These are phyloP conservation scores for Crossocerus cetratus DNA, from an alignment of 2,888 invertebrate species.

Conservation along the genomic window DNA sequence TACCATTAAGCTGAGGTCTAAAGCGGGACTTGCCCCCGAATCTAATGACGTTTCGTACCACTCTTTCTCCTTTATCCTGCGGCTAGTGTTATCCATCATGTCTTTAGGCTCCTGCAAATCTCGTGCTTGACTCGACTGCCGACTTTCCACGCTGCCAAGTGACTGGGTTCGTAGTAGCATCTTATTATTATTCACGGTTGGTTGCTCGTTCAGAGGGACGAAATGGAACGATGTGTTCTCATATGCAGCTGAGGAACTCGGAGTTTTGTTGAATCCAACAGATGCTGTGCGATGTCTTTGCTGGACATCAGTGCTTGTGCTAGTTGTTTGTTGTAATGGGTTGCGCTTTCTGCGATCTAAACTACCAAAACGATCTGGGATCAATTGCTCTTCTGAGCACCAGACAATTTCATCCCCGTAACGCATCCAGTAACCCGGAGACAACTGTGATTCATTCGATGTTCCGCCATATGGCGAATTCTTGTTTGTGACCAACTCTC, in stretches of 20 bases:
- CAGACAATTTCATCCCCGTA: constrained; percentile 73
- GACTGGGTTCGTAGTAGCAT: constrained; percentile 80
- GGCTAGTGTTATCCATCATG: constrained; percentile 45
- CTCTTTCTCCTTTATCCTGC: constrained; percentile 79
- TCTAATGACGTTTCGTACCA: constrained; percentile 86
- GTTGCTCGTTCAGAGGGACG: constrained; percentile 59
- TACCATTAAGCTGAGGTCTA: constrained; percentile 30
- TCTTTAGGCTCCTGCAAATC: constrained; percentile 64
- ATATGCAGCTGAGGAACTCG: constrained; percentile 26
- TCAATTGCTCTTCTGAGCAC: constrained; percentile 67
- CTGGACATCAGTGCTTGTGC: constrained; percentile 50
- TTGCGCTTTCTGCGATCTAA: constrained; percentile 80
- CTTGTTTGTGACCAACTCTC: constrained; percentile 40
- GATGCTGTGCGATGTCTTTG: constrained; percentile 66
- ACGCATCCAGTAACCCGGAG: constrained; percentile 70
- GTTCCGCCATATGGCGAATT: constrained; percentile 41
- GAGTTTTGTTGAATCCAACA: constrained; percentile 41
- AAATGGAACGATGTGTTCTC: constrained; percentile 52
- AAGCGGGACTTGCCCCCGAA: constrained; percentile 62
- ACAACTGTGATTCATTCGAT: constrained; percentile 55
- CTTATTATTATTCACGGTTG: constrained; percentile 54
- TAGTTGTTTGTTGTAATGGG: constrained; percentile 51
- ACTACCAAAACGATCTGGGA: constrained; percentile 79
- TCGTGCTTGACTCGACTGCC: constrained; percentile 64
- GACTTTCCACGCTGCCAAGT: constrained; percentile 79